phyloP scores from a whole-genome alignment of 2,113 vertebrate species.

The Lontra canadensis region DNA sequence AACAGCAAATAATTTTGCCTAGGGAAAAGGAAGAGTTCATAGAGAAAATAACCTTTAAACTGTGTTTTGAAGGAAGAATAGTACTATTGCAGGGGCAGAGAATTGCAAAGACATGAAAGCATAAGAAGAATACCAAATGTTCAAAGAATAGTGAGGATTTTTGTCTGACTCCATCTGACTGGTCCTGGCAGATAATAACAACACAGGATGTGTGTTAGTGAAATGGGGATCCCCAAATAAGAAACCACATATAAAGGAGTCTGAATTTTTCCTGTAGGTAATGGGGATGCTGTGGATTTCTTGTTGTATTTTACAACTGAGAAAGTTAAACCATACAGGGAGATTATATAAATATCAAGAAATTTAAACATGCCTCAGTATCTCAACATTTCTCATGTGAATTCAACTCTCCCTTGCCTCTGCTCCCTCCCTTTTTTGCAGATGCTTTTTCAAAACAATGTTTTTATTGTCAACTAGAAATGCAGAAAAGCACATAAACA shows the following conservation, averaged over 20 bases:
- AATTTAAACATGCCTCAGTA: background rate
- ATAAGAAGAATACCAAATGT: background rate
- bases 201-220: background rate
- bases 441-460: background rate
- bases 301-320: background rate
- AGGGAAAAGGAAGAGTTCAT: background rate
- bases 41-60: conserved; percentile 23
- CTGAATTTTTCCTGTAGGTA: background rate
- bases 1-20: conserved; percentile 17
- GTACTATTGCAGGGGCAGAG: background rate
- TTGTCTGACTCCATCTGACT: background rate
- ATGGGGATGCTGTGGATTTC: background rate
- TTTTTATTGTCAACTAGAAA: background rate
- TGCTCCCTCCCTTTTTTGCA: background rate
- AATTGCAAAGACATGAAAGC: background rate
- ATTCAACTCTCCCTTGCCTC: background rate
- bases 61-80: conserved; percentile 1
- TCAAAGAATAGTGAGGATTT: background rate
- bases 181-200: background rate
- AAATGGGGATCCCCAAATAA: background rate
- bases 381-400: background rate
- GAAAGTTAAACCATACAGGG: background rate
- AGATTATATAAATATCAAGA: background rate
- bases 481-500: background rate
- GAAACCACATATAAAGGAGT: background rate